A percentile compares a stretch with the other conserved stretches of the same genome.
Evolutionary conservation across 2,888 invertebrate genomes (phyloP).

Genomic region (Platypus cylindrus): DNA sequence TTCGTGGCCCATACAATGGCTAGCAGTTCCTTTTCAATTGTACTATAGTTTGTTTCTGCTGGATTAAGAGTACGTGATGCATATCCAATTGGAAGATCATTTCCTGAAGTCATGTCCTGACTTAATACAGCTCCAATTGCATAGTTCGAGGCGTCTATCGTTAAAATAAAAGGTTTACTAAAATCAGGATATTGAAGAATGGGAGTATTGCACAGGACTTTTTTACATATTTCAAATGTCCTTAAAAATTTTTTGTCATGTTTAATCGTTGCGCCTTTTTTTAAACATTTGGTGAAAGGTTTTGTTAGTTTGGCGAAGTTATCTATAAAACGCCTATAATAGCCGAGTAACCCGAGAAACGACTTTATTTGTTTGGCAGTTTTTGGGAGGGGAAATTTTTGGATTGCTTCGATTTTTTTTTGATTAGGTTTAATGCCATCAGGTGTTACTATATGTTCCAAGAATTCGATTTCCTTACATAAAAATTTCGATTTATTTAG

Average conservation of each 20-base stretch:
- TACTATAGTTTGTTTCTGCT: conserved; percentile 12
- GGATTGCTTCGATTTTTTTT: conserved; percentile 13
- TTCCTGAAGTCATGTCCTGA: conserved; percentile 15
- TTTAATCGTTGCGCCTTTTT: conserved; percentile 11
- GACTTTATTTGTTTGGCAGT: conserved; percentile 17
- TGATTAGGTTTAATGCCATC: conserved; percentile 17
- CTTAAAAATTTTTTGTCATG: conserved; percentile 9
- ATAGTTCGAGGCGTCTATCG: conserved; percentile 18
- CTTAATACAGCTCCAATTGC: conserved; percentile 19
- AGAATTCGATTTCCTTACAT: conserved; percentile 12
- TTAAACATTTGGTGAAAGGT: conserved; percentile 9
- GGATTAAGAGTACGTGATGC: conserved; percentile 12
- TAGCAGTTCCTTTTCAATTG: conserved; percentile 19
- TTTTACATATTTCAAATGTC: conserved; percentile 15
- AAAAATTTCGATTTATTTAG: conserved; percentile 16
- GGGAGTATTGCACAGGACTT: conserved; percentile 14
- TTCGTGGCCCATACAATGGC: conserved; percentile 17
- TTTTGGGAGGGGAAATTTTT: conserved; percentile 16
- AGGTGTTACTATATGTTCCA: conserved; percentile 17
- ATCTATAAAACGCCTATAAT: conserved; percentile 15
- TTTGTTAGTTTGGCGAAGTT: conserved; percentile 13
- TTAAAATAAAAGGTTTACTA: conserved; percentile 17
- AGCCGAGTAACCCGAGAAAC: conserved; percentile 16
- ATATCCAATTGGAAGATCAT: conserved; percentile 16
- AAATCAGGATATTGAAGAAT: conserved; percentile 20